phyloP scores from a whole-genome alignment of 2,888 invertebrate species.

The Leuctra nigra region DNA sequence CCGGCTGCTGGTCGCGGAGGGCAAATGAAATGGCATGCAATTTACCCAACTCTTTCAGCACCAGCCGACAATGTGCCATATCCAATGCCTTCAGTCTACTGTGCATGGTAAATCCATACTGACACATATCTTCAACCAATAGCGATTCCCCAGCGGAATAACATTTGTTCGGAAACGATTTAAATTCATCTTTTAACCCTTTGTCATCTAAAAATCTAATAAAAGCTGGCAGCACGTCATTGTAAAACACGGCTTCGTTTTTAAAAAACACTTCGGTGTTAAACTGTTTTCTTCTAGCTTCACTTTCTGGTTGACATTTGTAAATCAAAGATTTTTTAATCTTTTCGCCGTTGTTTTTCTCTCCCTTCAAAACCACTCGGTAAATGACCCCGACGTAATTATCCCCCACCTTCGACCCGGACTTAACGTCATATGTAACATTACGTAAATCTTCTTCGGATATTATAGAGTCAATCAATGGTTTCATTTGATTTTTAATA shows the following conservation, averaged over 20 bases:
- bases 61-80: constrained; percentile 26
- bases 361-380: neutral
- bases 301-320: constrained; percentile 3
- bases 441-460: neutral
- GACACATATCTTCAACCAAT: constrained; percentile 29
- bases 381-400: constrained; percentile 8
- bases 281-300: neutral
- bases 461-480: too few relatives aligned
- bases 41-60: constrained; percentile 28
- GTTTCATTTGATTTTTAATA: too few relatives aligned
- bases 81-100: constrained; percentile 26
- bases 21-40: constrained; percentile 25
- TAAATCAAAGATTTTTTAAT: neutral
- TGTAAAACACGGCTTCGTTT: constrained; percentile 11
- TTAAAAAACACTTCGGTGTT: neutral
- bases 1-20: constrained; percentile 13
- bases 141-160: constrained; percentile 1
- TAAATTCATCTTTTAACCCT: neutral
- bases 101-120: constrained; percentile 29
- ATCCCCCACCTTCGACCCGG: constrained; percentile 2
- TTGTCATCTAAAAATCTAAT: neutral
- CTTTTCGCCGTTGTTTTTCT: neutral
- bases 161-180: neutral
- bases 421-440: neutral
- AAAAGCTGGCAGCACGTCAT: neutral